phyloP scores from a whole-genome alignment of 2,797 vertebrate species.

The Monodelphis domestica region DNA sequence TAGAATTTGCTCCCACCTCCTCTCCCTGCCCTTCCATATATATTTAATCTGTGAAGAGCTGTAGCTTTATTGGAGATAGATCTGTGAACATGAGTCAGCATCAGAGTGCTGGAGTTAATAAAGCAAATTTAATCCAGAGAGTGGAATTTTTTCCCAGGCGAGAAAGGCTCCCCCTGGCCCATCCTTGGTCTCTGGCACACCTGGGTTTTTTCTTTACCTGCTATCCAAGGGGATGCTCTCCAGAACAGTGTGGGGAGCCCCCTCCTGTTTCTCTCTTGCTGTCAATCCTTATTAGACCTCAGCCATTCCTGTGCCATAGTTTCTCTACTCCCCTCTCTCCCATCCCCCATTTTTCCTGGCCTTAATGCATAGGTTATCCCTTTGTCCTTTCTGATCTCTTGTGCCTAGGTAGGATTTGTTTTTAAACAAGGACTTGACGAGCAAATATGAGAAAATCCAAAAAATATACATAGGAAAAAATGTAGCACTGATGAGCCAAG shows the following conservation, averaged over 20 bases:
- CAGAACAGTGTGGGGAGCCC: background rate
- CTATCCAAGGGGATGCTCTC: background rate
- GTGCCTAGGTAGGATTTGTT: background rate
- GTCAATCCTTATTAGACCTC: background rate
- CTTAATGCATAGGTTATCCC: background rate
- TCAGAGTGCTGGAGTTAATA: background rate
- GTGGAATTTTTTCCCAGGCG: background rate
- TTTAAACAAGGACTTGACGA: background rate
- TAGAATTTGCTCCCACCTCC: background rate
- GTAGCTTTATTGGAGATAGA: background rate
- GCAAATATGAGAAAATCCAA: background rate
- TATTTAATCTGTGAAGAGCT: background rate
- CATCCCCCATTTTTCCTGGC: background rate
- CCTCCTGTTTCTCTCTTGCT: background rate
- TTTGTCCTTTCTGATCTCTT: background rate
- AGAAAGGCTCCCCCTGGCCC: background rate
- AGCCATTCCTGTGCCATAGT: background rate
- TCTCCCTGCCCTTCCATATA: background rate
- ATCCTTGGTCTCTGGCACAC: background rate
- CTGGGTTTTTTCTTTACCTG: background rate
- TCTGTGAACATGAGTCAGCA: background rate
- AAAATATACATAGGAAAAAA: background rate
- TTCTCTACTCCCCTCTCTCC: background rate
- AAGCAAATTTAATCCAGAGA: background rate
- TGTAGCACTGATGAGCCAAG: background rate